These are phyloP conservation scores for Podabrus alpinus DNA, from an alignment of 2,888 invertebrate species.

Conservation along the genomic window DNA sequence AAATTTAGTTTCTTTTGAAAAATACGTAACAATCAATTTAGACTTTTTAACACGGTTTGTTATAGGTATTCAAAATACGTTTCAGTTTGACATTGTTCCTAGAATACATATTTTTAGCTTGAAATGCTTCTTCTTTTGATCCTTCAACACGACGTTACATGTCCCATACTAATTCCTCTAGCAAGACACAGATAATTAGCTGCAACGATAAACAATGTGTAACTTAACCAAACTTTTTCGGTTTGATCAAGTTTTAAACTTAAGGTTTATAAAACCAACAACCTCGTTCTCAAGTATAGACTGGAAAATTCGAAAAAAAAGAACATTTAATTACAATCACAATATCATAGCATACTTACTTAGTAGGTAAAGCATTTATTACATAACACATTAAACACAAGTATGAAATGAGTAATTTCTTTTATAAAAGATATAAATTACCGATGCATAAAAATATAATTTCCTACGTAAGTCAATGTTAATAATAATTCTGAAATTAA, in stretches of 20 bases:
- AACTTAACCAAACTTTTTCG: too few relatives aligned
- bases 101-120: too few relatives aligned
- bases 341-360: background rate
- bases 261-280: background rate
- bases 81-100: background rate
- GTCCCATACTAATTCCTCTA: too few relatives aligned
- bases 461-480: background rate
- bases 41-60: background rate
- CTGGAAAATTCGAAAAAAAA: background rate
- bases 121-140: background rate
- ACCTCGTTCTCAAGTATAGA: background rate
- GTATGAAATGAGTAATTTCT: background rate
- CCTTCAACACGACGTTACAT: too few relatives aligned
- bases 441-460: background rate
- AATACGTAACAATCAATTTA: background rate
- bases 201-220: too few relatives aligned
- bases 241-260: too few relatives aligned
- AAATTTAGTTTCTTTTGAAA: background rate
- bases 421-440: background rate
- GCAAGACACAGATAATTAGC: too few relatives aligned
- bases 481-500: background rate
- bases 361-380: background rate
- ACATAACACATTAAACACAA: background rate
- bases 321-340: background rate
- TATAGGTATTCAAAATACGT: background rate